phyloP scores from a whole-genome alignment of 2,797 vertebrate genomes.

The Phyllotis vaccarum region DNA sequence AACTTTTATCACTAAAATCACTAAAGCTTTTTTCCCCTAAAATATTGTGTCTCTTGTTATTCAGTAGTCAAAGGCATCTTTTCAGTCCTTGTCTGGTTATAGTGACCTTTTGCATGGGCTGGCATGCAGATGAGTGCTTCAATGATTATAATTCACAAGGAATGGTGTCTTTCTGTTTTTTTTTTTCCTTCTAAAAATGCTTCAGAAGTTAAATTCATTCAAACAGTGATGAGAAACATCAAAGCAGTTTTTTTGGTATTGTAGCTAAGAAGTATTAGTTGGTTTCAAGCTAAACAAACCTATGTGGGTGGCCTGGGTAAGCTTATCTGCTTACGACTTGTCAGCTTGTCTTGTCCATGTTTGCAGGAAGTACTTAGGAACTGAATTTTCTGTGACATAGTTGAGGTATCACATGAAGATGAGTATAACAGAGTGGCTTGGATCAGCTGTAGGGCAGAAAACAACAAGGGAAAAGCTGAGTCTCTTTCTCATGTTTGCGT shows the following conservation, averaged over 20 bases:
- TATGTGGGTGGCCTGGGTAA: slow-evolving; percentile 46
- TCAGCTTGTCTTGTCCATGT: slow-evolving; percentile 6
- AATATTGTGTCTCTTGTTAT: not conserved
- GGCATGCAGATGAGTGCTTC: not conserved
- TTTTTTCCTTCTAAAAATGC: slow-evolving; percentile 14
- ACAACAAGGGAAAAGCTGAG: not conserved
- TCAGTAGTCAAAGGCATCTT: slow-evolving; percentile 3
- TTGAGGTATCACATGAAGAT: not conserved
- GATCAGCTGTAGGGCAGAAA: not conserved
- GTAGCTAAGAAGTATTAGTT: slow-evolving; percentile 28
- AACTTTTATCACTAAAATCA: slow-evolving; percentile 46
- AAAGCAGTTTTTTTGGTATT: slow-evolving; percentile 28
- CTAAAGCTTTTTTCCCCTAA: not conserved
- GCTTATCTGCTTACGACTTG: slow-evolving; percentile 60
- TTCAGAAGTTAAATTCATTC: slow-evolving; percentile 43
- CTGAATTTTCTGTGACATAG: slow-evolving; percentile 46
- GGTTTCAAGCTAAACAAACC: slow-evolving; percentile 57
- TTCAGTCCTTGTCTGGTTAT: not conserved
- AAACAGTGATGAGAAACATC: slow-evolving; percentile 53
- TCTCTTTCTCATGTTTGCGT: too few species aligned
- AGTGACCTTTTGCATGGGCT: slow-evolving; percentile 17
- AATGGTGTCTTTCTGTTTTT: slow-evolving; percentile 26
- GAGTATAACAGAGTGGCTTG: not conserved
- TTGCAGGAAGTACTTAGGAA: slow-evolving; percentile 4
- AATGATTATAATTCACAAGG: slow-evolving; percentile 54